These are phyloP conservation scores for Melanophora roralis DNA, from an alignment of 2,888 invertebrate species.

Conservation along the genomic window DNA sequence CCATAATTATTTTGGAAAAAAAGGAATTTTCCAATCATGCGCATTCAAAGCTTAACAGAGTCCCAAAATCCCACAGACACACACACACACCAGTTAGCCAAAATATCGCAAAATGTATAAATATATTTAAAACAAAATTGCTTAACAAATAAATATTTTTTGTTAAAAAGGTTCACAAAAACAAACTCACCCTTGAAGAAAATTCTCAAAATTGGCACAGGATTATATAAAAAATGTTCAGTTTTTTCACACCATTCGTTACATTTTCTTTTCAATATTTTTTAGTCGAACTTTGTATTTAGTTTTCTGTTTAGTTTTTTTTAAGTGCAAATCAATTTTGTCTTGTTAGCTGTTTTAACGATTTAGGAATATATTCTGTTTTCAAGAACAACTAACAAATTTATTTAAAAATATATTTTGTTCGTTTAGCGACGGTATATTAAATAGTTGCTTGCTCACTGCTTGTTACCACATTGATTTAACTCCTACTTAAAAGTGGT, in stretches of 20 bases:
- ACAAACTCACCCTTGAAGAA: conserved; percentile 16
- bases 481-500: conserved; percentile 58
- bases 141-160: neutral
- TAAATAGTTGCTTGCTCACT: conserved; percentile 21
- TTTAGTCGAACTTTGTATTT: conserved; percentile 4
- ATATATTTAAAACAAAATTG: neutral
- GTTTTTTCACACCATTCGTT: too few relatives aligned
- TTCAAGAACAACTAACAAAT: neutral
- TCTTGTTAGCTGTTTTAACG: too few relatives aligned
- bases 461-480: conserved; percentile 40
- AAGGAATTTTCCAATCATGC: conserved; percentile 46
- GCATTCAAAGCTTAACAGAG: conserved; percentile 7
- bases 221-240: too few relatives aligned
- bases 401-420: neutral
- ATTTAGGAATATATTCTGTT: conserved; percentile 5
- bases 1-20: conserved; percentile 37
- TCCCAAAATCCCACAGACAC: neutral
- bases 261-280: neutral
- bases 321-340: too few relatives aligned
- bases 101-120: conserved; percentile 1
- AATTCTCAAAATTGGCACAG: too few relatives aligned
- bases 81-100: too few relatives aligned
- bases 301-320: neutral
- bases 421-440: conserved; percentile 50
- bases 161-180: neutral